These are phyloP conservation scores for Phorcus lineatus DNA, from an alignment of 2,888 invertebrate genomes.

Conservation along the genomic window DNA sequence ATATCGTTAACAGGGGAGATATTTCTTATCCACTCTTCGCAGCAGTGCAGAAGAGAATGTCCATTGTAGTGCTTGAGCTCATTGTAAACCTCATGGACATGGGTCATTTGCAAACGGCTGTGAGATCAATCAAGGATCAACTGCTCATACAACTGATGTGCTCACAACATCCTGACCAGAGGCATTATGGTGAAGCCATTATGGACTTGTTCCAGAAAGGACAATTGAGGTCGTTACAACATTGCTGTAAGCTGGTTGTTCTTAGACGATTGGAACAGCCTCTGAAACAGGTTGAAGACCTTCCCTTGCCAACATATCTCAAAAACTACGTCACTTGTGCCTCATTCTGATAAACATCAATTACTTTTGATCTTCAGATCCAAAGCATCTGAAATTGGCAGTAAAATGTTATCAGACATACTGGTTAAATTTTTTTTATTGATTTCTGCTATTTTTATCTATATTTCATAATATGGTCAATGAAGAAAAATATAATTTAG, in stretches of 20 bases:
- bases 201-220: background rate
- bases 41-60: background rate
- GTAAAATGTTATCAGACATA: too few relatives aligned
- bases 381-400: too few relatives aligned
- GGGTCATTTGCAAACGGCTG: background rate
- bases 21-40: background rate
- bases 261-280: background rate
- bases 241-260: conserved; percentile 20
- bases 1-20: background rate
- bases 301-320: conserved; percentile 20
- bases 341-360: background rate
- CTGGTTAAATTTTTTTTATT: too few relatives aligned
- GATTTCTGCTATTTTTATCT: too few relatives aligned
- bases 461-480: too few relatives aligned
- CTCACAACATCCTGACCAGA: background rate
- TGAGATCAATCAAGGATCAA: background rate
- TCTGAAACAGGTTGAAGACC: background rate
- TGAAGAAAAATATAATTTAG: too few relatives aligned
- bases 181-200: background rate
- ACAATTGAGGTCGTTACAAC: conserved; percentile 22
- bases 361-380: too few relatives aligned
- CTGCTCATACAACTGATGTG: background rate
- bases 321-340: conserved; percentile 19
- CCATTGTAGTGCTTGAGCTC: background rate
- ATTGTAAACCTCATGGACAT: conserved; percentile 6